Base-by-base conservation (phyloP, 92 coral and sea anemone genomes). In the Diadumene lineata region DNA sequence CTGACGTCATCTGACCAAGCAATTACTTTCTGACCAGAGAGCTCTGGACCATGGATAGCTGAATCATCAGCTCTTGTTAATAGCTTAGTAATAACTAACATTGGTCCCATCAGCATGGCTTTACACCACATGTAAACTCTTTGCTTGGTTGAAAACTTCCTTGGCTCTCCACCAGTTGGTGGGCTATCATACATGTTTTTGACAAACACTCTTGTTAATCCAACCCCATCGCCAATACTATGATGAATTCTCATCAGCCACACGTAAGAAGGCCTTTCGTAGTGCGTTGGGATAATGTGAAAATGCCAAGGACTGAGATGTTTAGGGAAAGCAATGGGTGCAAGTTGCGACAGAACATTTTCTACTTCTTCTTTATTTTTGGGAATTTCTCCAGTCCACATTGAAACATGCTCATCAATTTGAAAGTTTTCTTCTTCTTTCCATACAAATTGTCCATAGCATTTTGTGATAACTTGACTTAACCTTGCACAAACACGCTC, bases 61-160 rank as follows among this genome's bases (percentile, higher is more conserved):
- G 99, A 96, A 55, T 56, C 56, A 73, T 96, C 97, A 26, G 92
- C 76, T 31, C 74, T 72, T 18, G 93, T 77, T 16, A 96, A 77
- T 8, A 84, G 48, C 64, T 89, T 96, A 34, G 77, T 86, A 16
- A 92, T 62, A 21, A 84, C 92, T 60, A 86, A 67, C 27, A 84
- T 50, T 0, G 97, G 97, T 21, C 99, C 97, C 61, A 86, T 85
- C 18, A 92, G 1, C 34, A 85, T 79, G 22, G 99, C 96, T 65
- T 96, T 96, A 72, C 92, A 84, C 99, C 99, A 96, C 97, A 92
- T 96, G 51, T 68, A 87, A 30, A 92, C n/a, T 31, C 97, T 64
- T 76, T 96, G 99, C 23, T 92, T 86, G 50, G 93, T 84, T 6
- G 97, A 64, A 78, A 96, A 96, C 68, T 90, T 96, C 64, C 70